Base-by-base conservation (phyloP, 2,797 vertebrate species). In the Caiman crocodilus region DNA sequence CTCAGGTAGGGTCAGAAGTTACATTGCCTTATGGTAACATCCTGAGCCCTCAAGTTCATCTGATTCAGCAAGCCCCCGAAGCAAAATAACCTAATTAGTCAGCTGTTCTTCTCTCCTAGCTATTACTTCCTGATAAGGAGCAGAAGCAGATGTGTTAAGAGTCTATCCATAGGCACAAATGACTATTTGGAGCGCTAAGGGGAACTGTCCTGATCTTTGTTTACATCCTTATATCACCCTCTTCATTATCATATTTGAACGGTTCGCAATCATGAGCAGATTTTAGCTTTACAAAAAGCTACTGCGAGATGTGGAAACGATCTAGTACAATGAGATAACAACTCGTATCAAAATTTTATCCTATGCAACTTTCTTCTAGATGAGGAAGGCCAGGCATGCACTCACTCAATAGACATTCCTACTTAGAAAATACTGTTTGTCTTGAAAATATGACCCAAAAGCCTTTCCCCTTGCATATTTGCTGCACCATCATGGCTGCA, bases 381-480 rank as follows among this genome's bases (percentile, higher is more conserved):
- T 79, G 67, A 35, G 50, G 42, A 50, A 50, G 86, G 69, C 83
- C 92, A 95, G 85, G 69, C 79, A 42, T 50, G 69, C 42, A 73
- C 23, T 10, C 69, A 42, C 21, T 50, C 42, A 25, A 7, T 25
- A 25, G 10, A 25, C 50, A 26, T 23, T 84, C 93, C 83, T 86
- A 88, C 93, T 90, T 87, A 95, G 87, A 88, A 89, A 96, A 95
- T 84, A 89, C 61, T 5, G 92, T 94, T 96, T 92, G 93, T 94
- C 93, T 90, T 77, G 75, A 96, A 93, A 95, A 94, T 59, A 61
- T 79, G 92, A 63, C 82, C 91, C 76, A 90, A 94, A 90, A 6
- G 42, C 42, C 42, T 50, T 50, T 50, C 42, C 9, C 42, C 42
- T 50, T 50, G 42, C 42, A 50, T 50, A 50, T 50, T 50, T 50